Conservation (phyloP, 2,888 invertebrate species). For the Hydrotaea cyrtoneurina region DNA sequence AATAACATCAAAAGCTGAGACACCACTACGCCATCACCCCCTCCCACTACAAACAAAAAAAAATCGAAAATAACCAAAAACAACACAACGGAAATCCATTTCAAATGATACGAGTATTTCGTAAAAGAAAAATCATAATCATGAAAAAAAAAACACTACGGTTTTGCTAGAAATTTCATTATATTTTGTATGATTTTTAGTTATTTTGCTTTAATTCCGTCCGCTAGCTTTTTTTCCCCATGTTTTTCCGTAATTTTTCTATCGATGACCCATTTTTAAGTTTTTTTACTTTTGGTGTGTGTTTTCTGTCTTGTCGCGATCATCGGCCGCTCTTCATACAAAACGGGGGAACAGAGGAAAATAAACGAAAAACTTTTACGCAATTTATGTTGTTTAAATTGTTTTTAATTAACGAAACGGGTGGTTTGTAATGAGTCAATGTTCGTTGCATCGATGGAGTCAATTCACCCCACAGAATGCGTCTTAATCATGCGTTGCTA, state of each 20-base stretch:
- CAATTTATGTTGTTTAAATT: slow-evolving; percentile 64
- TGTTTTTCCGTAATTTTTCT: slow-evolving; percentile 20
- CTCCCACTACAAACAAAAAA: neutral
- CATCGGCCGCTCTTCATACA: neutral
- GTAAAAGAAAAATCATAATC: slow-evolving; percentile 11
- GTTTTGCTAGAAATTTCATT: neutral
- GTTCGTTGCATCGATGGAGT: slow-evolving; percentile 3
- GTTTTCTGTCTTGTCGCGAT: slow-evolving; percentile 9
- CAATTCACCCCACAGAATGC: neutral
- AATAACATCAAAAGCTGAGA: neutral
- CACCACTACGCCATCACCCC: neutral
- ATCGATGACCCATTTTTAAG: slow-evolving; percentile 39
- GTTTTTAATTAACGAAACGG: slow-evolving; percentile 59
- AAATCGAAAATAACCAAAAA: too few species aligned
- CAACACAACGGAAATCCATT: slow-evolving; percentile 22
- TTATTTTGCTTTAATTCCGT: slow-evolving; percentile 10
- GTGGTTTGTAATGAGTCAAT: neutral
- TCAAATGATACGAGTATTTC: neutral
- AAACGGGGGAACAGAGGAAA: neutral
- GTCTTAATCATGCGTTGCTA: slow-evolving; percentile 26
- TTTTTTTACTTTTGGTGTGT: neutral
- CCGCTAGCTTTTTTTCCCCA: neutral
- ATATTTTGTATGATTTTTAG: slow-evolving; percentile 18
- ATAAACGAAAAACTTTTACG: slow-evolving; percentile 43
- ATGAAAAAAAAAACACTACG: neutral